Evolutionary conservation across 1,140 invertebrate genomes (phyloP), one percentile per base, ranked within the genome.

Genomic region (Magallana gigas): DNA sequence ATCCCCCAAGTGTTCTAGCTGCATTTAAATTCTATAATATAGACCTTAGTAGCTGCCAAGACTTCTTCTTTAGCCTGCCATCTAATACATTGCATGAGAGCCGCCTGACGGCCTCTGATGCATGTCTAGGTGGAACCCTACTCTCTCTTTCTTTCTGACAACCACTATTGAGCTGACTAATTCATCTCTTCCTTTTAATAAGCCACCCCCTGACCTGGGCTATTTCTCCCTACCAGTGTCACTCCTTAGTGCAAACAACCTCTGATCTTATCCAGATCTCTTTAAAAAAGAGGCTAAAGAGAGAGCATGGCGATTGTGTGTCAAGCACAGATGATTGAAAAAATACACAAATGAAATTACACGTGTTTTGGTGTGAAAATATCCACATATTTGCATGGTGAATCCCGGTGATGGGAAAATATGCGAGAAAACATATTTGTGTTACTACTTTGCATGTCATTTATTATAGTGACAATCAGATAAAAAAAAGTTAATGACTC

Each of bases 401-500:
- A 76, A 76, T 76, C 68, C 68, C 23, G 7, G 18, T 76, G 68
- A 76, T 36, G 36, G 18, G 36, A 76, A 23, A 76, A 29, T 29
- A 76, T 76, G 68, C 29, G 68, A 64, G 60, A 29, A 76, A 76
- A 76, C 68, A 76, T 76, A 76, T 29, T 76, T 76, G 68, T 76
- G 68, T 76, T 29, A 76, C 68, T 76, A 76, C 68, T 76, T 76
- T 76, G 18, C 68, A 76, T 76, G 68, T 76, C 23, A 76, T 76
- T 76, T 76, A 76, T 76, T 76, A 76, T 29, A 76, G 68, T 76
- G 68, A 76, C 68, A 76, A 29, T 76, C 68, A 29, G 68, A 76
- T 76, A 76, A 76, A 76, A 76, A 71, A 76, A 76, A 12, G 68
- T 29, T 76, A 76, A 76, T 76, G 68, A 76, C 68, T 76, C 68